Evolutionary conservation across 1,140 invertebrate genomes (phyloP).

Genomic region (Drosophila kurseongensis): DNA sequence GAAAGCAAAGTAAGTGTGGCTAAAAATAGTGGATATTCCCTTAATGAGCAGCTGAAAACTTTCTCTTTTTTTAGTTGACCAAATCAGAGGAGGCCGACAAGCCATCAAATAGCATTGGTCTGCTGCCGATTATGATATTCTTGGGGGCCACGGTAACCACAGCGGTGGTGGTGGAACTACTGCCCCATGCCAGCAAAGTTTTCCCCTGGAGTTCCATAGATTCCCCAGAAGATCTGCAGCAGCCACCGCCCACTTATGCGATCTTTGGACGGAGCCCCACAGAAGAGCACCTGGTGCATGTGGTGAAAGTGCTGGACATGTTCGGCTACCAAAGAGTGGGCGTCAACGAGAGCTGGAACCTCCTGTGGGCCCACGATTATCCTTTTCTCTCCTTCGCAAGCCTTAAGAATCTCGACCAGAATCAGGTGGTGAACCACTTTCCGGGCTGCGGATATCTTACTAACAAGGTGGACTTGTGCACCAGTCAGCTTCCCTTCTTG

Average conservation of each 20-base stretch:
- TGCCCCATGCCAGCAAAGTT: constrained; percentile 37
- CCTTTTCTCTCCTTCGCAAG: constrained; percentile 89
- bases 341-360: constrained; percentile 90
- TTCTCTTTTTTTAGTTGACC: constrained; percentile 43
- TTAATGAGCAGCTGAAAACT: constrained; percentile 20
- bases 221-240: neutral
- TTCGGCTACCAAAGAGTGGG: constrained; percentile 89
- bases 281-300: constrained; percentile 89
- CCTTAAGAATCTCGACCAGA: constrained; percentile 87
- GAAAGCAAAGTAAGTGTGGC: constrained; percentile 9
- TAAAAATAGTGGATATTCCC: neutral
- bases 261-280: constrained; percentile 86
- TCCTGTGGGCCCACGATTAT: constrained; percentile 97
- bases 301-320: constrained; percentile 89
- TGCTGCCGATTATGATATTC: constrained; percentile 60
- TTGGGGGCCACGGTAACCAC: constrained; percentile 58
- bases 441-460: constrained; percentile 97
- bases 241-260: constrained; percentile 67
- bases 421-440: constrained; percentile 97
- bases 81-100: constrained; percentile 20
- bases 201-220: constrained; percentile 6
- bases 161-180: constrained; percentile 60
- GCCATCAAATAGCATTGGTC: constrained; percentile 27
- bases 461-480: constrained; percentile 96
- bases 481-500: constrained; percentile 90